Conservation (phyloP, 2,888 invertebrate genomes). For the Apamea crenata region DNA sequence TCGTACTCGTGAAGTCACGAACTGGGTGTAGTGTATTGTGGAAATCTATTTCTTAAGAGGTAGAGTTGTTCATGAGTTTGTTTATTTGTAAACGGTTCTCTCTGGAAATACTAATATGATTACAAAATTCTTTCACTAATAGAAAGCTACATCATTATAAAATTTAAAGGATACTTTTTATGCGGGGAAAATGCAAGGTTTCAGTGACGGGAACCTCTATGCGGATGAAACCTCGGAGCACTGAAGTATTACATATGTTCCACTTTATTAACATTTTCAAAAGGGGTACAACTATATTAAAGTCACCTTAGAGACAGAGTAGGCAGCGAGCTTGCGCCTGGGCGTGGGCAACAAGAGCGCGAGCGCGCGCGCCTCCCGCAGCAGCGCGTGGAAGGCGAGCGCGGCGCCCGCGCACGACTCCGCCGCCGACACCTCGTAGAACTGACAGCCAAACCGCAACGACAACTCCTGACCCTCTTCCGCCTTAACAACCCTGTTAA, state of each 20-base stretch:
- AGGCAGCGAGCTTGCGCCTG: conserved; percentile 93
- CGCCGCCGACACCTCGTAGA: conserved; percentile 96
- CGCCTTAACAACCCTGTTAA: conserved; percentile 93
- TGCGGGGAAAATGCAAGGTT: background rate
- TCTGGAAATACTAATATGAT: background rate
- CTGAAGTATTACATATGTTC: background rate
- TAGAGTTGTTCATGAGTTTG: background rate
- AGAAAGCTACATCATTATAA: background rate
- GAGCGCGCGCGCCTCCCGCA: conserved; percentile 94
- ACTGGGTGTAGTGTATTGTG: background rate
- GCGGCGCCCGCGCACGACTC: conserved; percentile 95
- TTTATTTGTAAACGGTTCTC: background rate
- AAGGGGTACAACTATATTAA: background rate
- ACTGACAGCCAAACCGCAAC: conserved; percentile 94
- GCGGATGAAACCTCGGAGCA: background rate
- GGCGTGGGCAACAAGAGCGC: conserved; percentile 93
- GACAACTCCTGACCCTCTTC: conserved; percentile 95
- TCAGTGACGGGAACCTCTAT: background rate
- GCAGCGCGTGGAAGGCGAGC: conserved; percentile 94
- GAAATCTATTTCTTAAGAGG: background rate
- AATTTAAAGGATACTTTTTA: too few relatives aligned
- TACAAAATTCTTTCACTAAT: too few relatives aligned
- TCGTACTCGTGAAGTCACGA: background rate
- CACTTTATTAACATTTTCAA: background rate
- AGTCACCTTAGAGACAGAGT: conserved; percentile 93